Evolutionary conservation across 2,113 vertebrate species (phyloP), one percentile per base, ranked within the genome.

Genomic region (Pangasianodon gigas): DNA sequence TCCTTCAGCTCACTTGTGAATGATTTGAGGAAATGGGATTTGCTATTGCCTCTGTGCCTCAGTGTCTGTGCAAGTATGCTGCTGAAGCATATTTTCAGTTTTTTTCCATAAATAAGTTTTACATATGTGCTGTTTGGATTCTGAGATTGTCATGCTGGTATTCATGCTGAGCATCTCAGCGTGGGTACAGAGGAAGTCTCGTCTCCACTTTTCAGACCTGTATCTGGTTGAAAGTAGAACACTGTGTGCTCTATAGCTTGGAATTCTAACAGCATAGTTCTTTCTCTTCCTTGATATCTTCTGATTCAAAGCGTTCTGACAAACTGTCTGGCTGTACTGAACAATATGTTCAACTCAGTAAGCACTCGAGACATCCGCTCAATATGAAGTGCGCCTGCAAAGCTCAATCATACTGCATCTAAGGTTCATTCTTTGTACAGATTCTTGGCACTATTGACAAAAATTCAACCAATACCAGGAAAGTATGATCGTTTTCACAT

Each of bases 321-420:
- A n/a, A 48, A 60, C 44, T 44, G 80, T 86, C 54, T 92, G 84
- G 56, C 87, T 32, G 46, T 32, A 74, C 41, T 21, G 60, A 89
- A 79, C 67, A 69, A 56, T 16, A 19, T 41, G 11, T 75, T 86
- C 54, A 26, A 21, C 54, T 77, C 87, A 18, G 41, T 44, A 41
- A 74, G 74, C 44, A 52, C 84, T 84, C 48, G 44, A 75, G 77
- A 56, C 87, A 87, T 77, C 37, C 79, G 41, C 77, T 86, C 67
- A 21, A 62, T 69, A 84, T 48, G 46, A 54, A 75, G 19, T 6
- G 48, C 51, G 29, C 56, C 48, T 26, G 56, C 26, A 29, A 19
- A 80, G 60, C 58, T 29, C 18, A 3, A 24, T 65, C 13, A 37
- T 71, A n/a, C 37, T 8, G 32, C 21, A 3, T 24, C 46, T 41